phyloP scores from a whole-genome alignment of 2,797 vertebrate species.

The Ibycter americanus region DNA sequence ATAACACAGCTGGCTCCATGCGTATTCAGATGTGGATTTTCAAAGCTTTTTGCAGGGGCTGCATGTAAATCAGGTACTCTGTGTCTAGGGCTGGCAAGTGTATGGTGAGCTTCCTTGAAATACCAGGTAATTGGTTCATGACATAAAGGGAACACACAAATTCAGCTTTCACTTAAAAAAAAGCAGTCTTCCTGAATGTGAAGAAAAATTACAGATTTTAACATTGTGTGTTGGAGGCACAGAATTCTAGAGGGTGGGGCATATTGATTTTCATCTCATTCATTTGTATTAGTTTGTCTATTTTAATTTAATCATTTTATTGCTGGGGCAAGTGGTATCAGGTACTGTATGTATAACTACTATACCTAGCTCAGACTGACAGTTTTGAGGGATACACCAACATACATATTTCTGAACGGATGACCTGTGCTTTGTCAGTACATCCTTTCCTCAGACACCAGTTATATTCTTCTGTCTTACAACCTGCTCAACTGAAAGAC shows the following conservation, averaged over 20 bases:
- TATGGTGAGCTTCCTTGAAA: background rate
- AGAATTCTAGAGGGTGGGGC: background rate
- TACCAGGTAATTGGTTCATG: background rate
- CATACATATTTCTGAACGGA: background rate
- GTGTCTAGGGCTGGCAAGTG: background rate
- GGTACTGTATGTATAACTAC: background rate
- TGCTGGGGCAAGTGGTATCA: background rate
- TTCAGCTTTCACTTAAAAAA: background rate
- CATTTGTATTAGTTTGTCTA: background rate
- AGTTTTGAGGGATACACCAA: background rate
- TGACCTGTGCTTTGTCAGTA: background rate
- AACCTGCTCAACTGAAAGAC: background rate
- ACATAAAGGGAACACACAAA: background rate
- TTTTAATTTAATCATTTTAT: background rate
- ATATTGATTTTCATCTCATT: background rate
- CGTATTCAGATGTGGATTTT: background rate
- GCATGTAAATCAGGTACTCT: fast-evolving
- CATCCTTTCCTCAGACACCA: background rate
- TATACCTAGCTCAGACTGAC: background rate
- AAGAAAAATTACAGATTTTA: background rate
- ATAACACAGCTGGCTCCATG: fast-evolving
- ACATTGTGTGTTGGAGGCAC: background rate
- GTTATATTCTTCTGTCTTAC: background rate
- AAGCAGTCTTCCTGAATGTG: background rate
- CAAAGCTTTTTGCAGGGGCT: background rate